Conservation (phyloP, 2,113 vertebrate genomes). For the Picathartes gymnocephalus region DNA sequence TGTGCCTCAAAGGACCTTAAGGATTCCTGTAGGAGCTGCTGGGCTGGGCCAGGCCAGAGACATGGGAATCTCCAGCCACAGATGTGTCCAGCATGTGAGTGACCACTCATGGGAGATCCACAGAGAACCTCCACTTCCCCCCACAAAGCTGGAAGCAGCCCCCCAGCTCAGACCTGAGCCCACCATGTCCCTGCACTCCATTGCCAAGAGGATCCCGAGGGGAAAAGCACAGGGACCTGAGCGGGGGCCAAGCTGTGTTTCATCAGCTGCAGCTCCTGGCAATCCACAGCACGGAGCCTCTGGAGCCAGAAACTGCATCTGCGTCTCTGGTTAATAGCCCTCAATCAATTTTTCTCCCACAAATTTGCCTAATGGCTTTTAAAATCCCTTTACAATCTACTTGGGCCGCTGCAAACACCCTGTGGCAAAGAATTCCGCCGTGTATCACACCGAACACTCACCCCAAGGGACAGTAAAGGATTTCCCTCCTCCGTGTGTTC, state of each 20-base stretch:
- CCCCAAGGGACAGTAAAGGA: background rate
- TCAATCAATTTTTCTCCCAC: slow-evolving; percentile 33
- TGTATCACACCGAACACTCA: rapidly evolving
- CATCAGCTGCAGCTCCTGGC: background rate
- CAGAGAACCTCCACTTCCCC: background rate
- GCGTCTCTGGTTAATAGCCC: background rate
- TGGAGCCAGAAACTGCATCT: background rate
- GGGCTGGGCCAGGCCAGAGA: background rate
- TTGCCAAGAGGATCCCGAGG: rapidly evolving
- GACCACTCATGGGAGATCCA: background rate
- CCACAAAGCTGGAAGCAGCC: background rate
- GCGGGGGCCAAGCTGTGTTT: background rate
- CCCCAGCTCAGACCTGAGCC: background rate
- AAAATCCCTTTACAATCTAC: background rate
- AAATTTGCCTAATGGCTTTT: slow-evolving; percentile 45
- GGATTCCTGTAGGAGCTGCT: background rate
- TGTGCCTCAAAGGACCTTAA: background rate
- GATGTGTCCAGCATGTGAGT: background rate
- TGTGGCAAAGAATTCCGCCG: background rate
- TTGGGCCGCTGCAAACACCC: background rate
- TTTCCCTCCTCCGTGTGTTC: background rate
- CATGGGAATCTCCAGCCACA: background rate
- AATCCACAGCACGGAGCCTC: background rate
- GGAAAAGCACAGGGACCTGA: background rate
- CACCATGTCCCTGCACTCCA: background rate